Conservation (phyloP, 1,140 invertebrate species). For the Eupeodes corollae region DNA sequence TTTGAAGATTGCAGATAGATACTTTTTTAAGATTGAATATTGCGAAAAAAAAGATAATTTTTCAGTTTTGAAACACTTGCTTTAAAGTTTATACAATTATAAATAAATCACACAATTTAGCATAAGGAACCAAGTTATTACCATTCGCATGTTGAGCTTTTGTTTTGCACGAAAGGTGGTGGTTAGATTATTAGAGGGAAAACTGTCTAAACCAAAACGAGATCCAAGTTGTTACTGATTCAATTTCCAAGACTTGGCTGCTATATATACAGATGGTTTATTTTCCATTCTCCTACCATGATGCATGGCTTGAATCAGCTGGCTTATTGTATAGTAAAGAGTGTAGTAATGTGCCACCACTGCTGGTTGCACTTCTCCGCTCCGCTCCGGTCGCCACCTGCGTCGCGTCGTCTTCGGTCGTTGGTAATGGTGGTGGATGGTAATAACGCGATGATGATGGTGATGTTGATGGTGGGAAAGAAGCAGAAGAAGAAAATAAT, state of each 20-base stretch:
- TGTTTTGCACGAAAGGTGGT: slow-evolving; percentile 16
- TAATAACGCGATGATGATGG: too few species aligned
- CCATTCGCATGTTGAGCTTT: slow-evolving; percentile 38
- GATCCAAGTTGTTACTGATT: slow-evolving; percentile 37
- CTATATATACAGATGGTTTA: background rate
- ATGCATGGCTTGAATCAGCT: too few species aligned
- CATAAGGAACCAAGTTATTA: slow-evolving; percentile 12
- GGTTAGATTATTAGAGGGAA: slow-evolving; percentile 21
- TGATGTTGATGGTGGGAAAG: too few species aligned
- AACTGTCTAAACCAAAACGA: slow-evolving; percentile 33
- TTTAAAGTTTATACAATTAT: background rate
- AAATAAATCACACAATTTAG: background rate
- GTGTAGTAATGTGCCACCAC: too few species aligned
- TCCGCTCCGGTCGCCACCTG: too few species aligned
- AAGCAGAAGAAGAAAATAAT: too few species aligned
- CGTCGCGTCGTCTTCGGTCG: too few species aligned
- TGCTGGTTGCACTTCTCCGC: background rate
- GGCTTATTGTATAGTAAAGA: background rate
- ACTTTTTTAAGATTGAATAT: too few species aligned
- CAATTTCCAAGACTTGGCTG: slow-evolving; percentile 4
- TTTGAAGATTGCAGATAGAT: too few species aligned
- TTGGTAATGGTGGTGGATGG: too few species aligned
- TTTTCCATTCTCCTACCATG: background rate
- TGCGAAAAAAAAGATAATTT: too few species aligned
- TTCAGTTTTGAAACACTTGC: too few species aligned